Conservation (phyloP, 2,797 vertebrate species). For the Alca torda region DNA sequence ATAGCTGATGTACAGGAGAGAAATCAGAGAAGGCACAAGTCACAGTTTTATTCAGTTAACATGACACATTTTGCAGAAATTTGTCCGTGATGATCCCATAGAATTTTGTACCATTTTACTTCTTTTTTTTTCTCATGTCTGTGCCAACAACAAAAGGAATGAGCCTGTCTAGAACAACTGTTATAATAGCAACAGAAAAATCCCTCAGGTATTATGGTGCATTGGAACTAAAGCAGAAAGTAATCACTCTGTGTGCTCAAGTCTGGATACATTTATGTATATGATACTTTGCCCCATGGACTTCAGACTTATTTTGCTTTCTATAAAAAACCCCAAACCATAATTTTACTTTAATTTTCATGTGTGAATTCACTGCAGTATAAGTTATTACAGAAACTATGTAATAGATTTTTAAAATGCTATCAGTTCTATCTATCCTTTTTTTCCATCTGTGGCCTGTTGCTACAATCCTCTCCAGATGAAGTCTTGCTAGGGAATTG, state of each 20-base stretch:
- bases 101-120: not conserved
- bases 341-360: not conserved
- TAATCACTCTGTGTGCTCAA: not conserved
- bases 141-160: constrained; percentile 11
- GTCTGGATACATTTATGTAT: not conserved
- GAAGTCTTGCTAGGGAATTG: not conserved
- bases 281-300: not conserved
- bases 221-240: not conserved
- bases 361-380: not conserved
- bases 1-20: not conserved
- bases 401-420: not conserved
- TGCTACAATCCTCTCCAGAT: not conserved
- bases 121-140: not conserved
- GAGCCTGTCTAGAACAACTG: not conserved
- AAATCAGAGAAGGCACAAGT: not conserved
- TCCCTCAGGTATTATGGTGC: not conserved
- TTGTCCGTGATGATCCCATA: not conserved
- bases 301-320: not conserved
- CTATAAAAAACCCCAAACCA: not conserved
- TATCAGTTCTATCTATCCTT: not conserved
- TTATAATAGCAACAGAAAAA: constrained; percentile 1
- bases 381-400: not conserved
- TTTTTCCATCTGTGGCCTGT: not conserved
- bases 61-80: not conserved
- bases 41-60: not conserved